Conservation (phyloP, 2,888 invertebrate species). For the Limnephilus lunatus region DNA sequence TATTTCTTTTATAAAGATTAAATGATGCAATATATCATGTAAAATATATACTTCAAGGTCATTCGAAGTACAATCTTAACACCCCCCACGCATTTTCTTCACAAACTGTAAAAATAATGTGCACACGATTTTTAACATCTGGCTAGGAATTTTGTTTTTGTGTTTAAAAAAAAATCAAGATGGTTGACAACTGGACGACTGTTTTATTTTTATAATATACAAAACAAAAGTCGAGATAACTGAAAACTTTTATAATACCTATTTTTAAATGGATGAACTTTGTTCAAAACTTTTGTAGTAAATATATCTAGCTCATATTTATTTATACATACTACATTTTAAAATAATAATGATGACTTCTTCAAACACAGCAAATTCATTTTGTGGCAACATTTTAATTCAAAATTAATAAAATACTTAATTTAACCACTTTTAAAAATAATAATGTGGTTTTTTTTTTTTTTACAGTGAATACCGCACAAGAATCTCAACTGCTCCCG, state of each 20-base stretch:
- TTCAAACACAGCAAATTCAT: too few species aligned
- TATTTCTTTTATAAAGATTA: neutral
- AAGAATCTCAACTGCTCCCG: too few species aligned
- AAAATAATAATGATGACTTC: too few species aligned
- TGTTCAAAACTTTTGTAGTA: too few species aligned
- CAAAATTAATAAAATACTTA: too few species aligned
- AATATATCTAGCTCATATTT: too few species aligned
- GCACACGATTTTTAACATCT: neutral
- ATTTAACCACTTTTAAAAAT: too few species aligned
- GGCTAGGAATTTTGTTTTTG: neutral
- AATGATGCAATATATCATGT: constrained; percentile 8
- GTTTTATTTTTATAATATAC: neutral
- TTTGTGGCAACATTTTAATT: too few species aligned
- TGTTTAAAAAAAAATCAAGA: neutral
- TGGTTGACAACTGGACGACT: neutral
- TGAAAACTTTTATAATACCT: neutral
- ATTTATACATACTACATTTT: too few species aligned
- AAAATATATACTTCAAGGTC: constrained; percentile 42
- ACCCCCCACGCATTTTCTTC: neutral
- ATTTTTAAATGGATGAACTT: neutral
- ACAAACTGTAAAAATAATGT: neutral
- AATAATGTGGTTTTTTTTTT: too few species aligned
- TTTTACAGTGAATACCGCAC: too few species aligned
- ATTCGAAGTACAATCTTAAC: neutral
- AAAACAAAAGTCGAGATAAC: neutral